Conservation (phyloP, 2,113 vertebrate species). For the Corapipo altera region DNA sequence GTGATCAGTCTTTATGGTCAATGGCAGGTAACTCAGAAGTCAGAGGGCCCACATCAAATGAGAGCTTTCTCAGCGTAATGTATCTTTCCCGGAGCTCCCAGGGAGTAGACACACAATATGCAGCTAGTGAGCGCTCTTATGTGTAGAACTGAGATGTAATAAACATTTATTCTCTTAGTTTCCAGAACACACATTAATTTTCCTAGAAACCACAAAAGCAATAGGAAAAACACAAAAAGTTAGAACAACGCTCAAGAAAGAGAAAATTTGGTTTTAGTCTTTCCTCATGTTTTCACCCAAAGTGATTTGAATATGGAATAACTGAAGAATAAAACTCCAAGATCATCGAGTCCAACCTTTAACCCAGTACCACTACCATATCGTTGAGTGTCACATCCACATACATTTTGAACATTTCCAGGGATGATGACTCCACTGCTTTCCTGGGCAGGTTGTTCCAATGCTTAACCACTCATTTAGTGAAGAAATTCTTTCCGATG, state of each 20-base stretch:
- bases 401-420: background rate
- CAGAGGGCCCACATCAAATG: background rate
- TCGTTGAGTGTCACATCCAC: background rate
- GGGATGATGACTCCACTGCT: background rate
- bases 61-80: background rate
- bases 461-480: background rate
- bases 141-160: background rate
- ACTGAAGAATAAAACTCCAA: background rate
- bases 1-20: background rate
- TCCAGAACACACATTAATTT: background rate
- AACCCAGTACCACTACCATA: fast-evolving
- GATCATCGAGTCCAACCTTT: background rate
- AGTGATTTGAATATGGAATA: background rate
- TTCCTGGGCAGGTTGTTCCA: background rate
- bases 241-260: background rate
- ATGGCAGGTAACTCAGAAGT: background rate
- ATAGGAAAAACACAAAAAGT: background rate
- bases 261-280: background rate
- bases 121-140: background rate
- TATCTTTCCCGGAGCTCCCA: background rate
- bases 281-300: background rate
- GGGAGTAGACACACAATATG: background rate
- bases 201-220: background rate
- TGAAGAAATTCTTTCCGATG: background rate
- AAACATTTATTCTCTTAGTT: background rate